A percentile compares a stretch with the other conserved stretches of the same genome.
Evolutionary conservation across 2,888 invertebrate species (phyloP).

Genomic region (Drosophila lacicola): DNA sequence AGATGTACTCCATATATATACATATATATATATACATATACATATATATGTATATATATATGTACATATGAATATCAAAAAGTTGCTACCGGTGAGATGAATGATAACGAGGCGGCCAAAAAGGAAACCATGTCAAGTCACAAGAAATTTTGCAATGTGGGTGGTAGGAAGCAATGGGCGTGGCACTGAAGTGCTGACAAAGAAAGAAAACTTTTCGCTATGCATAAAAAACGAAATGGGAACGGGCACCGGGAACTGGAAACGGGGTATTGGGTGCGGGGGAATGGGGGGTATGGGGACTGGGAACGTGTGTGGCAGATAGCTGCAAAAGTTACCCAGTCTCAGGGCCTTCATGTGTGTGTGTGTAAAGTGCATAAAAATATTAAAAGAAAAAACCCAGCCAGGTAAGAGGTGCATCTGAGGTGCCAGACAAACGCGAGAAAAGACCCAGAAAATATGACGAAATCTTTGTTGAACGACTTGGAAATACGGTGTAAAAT

Average conservation of each 20-base stretch:
- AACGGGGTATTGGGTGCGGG: constrained; percentile 11
- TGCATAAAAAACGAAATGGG: constrained; percentile 51
- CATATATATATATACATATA: not conserved
- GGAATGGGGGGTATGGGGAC: constrained; percentile 11
- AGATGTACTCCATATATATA: constrained; percentile 9
- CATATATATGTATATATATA: not conserved
- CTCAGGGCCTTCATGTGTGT: not conserved
- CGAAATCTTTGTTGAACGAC: constrained; percentile 3
- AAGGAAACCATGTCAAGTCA: constrained; percentile 77
- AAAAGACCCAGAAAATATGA: not conserved
- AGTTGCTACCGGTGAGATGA: constrained; percentile 31
- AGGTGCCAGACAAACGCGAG: constrained; percentile 2
- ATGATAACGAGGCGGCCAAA: constrained; percentile 41
- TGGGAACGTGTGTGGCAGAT: constrained; percentile 35
- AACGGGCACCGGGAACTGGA: constrained; percentile 32
- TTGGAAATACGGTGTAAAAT: constrained; percentile 3
- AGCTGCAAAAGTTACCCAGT: constrained; percentile 29
- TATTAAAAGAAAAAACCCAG: constrained; percentile 31
- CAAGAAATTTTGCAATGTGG: constrained; percentile 63
- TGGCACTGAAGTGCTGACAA: constrained; percentile 46
- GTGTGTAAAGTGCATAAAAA: constrained; percentile 50
- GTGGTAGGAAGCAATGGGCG: constrained; percentile 31
- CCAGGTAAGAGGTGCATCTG: constrained; percentile 36
- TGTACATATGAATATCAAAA: constrained; percentile 31
- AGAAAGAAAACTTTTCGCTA: constrained; percentile 67